phyloP scores from a whole-genome alignment of 1,140 invertebrate genomes.

The Drosophila lowei region DNA sequence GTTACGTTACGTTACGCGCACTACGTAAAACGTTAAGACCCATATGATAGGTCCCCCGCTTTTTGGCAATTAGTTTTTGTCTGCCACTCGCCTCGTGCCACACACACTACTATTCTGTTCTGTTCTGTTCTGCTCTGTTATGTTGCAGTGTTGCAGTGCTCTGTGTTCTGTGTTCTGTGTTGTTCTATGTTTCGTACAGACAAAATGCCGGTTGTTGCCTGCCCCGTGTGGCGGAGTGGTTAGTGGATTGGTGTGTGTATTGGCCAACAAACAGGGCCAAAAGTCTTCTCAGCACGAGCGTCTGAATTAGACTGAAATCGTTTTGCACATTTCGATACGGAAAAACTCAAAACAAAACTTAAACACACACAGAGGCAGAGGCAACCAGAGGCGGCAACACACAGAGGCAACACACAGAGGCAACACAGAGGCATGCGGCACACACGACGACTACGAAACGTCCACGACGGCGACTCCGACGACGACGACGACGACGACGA shows the following conservation, averaged over 20 bases:
- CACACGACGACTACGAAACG: too few species aligned
- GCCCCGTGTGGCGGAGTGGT: too few species aligned
- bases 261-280: constrained; percentile 72
- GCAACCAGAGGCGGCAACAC: constrained; percentile 18
- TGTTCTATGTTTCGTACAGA: constrained; percentile 1
- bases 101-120: constrained; percentile 15
- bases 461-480: too few species aligned
- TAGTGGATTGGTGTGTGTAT: constrained; percentile 12
- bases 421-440: constrained; percentile 18
- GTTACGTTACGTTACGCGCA: constrained; percentile 62
- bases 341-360: constrained; percentile 83
- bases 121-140: constrained; percentile 22
- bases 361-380: constrained; percentile 51
- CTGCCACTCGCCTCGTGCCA: constrained; percentile 7
- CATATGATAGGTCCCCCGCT: constrained; percentile 4
- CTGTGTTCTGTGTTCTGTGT: constrained; percentile 21
- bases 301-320: constrained; percentile 83
- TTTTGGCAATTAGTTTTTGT: constrained; percentile 42
- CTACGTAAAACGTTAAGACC: constrained; percentile 40
- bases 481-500: too few species aligned
- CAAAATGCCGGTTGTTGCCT: too few species aligned
- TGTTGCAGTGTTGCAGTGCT: constrained; percentile 18
- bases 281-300: constrained; percentile 83
- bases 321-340: constrained; percentile 83
- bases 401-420: constrained; percentile 32